These are phyloP conservation scores for Loxodonta africana DNA, from an alignment of 2,113 vertebrate genomes.

Conservation along the genomic window DNA sequence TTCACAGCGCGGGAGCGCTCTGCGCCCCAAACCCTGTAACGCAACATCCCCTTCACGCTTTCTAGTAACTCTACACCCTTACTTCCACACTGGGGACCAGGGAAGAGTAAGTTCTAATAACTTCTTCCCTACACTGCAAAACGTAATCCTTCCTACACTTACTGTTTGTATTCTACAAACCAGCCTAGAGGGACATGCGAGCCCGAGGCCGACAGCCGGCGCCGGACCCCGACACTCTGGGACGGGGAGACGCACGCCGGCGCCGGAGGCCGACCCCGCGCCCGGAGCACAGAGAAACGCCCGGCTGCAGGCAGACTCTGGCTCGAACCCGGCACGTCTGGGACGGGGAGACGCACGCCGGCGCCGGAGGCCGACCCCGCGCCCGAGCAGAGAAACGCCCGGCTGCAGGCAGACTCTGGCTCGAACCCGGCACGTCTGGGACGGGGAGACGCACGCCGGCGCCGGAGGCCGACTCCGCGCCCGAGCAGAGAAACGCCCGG, in stretches of 20 bases:
- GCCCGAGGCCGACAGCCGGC: slow-evolving; percentile 10
- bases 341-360: not conserved
- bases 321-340: no score
- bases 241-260: no score
- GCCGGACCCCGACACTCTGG: not conserved
- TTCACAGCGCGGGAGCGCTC: not conserved
- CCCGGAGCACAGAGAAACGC: no score
- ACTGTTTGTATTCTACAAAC: not conserved
- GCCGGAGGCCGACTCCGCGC: not conserved
- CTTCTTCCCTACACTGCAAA: not conserved
- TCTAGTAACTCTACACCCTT: slow-evolving; percentile 67
- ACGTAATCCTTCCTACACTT: not conserved
- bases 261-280: not conserved
- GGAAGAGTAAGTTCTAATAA: not conserved
- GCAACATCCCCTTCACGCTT: slow-evolving; percentile 41
- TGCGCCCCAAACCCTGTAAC: not conserved
- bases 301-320: no score
- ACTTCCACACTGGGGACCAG: not conserved
- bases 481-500: not conserved
- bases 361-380: not conserved
- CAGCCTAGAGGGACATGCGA: not conserved
- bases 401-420: not conserved
- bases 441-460: not conserved
- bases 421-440: no score
- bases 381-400: not conserved